These are phyloP conservation scores for Noctilio leporinus DNA, from an alignment of 2,113 vertebrate species.

Conservation along the genomic window DNA sequence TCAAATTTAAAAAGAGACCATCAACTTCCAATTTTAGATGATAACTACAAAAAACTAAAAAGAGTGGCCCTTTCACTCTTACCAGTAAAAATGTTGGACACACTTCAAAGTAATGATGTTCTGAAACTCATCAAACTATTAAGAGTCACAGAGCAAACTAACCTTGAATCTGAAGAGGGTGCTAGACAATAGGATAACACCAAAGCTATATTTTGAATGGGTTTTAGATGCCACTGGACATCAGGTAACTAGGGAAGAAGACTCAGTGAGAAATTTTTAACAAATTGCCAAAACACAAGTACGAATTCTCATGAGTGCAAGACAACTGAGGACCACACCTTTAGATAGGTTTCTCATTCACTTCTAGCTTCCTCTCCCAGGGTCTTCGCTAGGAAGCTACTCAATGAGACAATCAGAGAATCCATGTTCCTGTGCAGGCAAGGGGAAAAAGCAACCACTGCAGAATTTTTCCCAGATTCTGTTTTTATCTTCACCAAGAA, in stretches of 20 bases:
- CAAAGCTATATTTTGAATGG: background rate
- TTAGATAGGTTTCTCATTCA: background rate
- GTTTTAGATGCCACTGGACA: background rate
- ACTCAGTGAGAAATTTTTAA: background rate
- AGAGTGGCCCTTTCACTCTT: background rate
- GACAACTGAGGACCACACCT: rapidly evolving
- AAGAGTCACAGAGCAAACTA: background rate
- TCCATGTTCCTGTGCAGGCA: background rate
- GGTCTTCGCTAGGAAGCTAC: background rate
- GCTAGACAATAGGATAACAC: background rate
- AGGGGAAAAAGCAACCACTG: background rate
- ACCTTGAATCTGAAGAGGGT: background rate
- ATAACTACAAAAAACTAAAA: background rate
- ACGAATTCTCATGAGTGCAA: background rate
- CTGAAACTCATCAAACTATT: background rate
- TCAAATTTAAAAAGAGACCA: background rate
- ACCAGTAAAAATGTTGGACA: background rate
- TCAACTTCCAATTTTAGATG: background rate
- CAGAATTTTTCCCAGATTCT: background rate
- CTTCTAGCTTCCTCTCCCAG: background rate
- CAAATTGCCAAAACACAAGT: background rate
- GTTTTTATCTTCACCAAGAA: background rate
- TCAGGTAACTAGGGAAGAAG: background rate
- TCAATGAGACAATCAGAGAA: background rate
- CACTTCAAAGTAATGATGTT: background rate